Percentiles rank a stretch among this genome's conserved stretches.
phyloP scores from a whole-genome alignment of 2,797 vertebrate genomes.

The Vespertilio murinus region DNA sequence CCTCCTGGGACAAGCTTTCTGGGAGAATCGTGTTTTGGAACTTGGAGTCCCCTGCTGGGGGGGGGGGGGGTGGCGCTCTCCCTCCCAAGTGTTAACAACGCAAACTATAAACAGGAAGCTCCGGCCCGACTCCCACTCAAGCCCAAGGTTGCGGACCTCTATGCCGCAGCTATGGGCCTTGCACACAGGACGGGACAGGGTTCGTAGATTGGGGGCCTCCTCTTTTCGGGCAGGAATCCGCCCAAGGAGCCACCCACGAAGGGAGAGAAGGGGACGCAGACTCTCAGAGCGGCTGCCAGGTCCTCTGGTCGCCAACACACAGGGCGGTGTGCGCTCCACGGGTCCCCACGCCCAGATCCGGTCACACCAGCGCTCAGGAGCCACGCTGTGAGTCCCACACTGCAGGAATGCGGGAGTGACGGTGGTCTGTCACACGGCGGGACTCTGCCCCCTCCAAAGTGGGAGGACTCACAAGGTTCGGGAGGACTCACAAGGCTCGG shows the following conservation, averaged over 20 bases:
- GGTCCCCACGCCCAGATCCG: neutral
- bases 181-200: neutral
- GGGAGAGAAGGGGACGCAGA: neutral
- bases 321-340: neutral
- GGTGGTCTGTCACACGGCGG: neutral
- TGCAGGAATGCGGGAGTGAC: fast-evolving
- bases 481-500: neutral
- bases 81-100: conserved; percentile 63
- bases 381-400: neutral
- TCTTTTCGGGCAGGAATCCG: neutral
- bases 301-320: neutral
- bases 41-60: conserved; percentile 52
- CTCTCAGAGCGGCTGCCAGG: neutral
- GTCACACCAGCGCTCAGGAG: neutral
- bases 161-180: neutral
- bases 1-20: conserved; percentile 62
- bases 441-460: neutral
- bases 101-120: conserved; percentile 77
- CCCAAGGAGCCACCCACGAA: neutral
- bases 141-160: conserved; percentile 38
- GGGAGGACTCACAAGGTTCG: neutral
- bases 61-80: neutral
- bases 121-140: conserved; percentile 58
- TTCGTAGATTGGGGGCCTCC: neutral
- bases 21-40: conserved; percentile 65